phyloP scores from a whole-genome alignment of 2,113 vertebrate genomes.

The Petrocephalus microphthalmus region DNA sequence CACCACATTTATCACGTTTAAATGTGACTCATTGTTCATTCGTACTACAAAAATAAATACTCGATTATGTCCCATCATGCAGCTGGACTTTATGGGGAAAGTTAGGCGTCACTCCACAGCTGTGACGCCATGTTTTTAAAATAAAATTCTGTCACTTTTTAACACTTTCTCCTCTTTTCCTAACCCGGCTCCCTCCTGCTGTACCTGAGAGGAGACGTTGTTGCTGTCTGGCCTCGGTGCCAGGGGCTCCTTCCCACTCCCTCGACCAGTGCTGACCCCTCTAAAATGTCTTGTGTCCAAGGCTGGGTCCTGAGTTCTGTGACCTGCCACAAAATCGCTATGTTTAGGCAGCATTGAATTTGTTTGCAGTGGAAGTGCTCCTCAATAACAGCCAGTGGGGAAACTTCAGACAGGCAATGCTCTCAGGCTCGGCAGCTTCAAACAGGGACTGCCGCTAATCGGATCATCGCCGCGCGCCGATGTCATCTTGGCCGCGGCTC shows the following conservation, averaged over 20 bases:
- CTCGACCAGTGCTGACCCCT: not conserved
- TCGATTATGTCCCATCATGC: not conserved
- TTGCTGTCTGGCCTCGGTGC: not conserved
- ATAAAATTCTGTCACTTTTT: not conserved
- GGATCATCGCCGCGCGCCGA: conserved; percentile 29
- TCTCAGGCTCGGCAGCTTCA: not conserved
- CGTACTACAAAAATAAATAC: not conserved
- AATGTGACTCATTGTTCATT: not conserved
- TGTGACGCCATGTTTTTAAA: not conserved
- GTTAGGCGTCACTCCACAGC: not conserved
- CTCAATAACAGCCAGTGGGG: not conserved
- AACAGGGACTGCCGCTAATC: conserved; percentile 33
- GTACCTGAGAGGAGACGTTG: not conserved
- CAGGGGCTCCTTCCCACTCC: not conserved
- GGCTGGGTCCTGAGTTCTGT: not conserved
- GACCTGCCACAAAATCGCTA: not conserved
- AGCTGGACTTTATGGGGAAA: not conserved
- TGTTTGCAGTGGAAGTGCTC: too few relatives aligned
- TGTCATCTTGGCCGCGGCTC: conserved; percentile 25
- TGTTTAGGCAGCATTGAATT: not conserved
- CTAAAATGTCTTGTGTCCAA: not conserved
- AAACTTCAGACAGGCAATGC: not conserved
- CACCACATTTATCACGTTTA: not conserved
- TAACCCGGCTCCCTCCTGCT: not conserved
- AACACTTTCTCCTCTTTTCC: not conserved